These are phyloP conservation scores for Tetragonisca angustula DNA, from an alignment of 2,888 invertebrate genomes.

Conservation along the genomic window DNA sequence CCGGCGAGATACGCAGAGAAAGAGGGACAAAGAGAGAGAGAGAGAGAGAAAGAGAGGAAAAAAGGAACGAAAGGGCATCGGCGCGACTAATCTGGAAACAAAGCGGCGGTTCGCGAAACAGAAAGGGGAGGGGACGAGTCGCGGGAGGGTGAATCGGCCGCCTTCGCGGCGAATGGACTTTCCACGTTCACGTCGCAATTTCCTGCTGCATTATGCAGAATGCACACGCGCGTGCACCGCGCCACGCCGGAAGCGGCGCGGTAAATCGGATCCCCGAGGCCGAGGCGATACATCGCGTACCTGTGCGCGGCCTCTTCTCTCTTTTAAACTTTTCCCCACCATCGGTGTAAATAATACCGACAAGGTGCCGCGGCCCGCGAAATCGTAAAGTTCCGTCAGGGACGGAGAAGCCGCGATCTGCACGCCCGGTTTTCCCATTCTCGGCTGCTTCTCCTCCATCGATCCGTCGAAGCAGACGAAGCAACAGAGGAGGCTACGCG, in stretches of 20 bases:
- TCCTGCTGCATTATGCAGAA: slow-evolving; percentile 74
- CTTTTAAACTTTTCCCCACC: slow-evolving; percentile 64
- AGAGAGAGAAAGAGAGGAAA: too few species aligned
- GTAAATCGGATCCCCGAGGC: slow-evolving; percentile 75
- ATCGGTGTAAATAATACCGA: slow-evolving; percentile 76
- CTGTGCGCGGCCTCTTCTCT: background rate
- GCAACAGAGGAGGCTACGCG: slow-evolving; percentile 25
- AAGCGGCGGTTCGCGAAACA: background rate
- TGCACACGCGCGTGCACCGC: slow-evolving; percentile 56
- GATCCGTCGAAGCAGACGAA: slow-evolving; percentile 31
- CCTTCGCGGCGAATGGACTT: slow-evolving; percentile 66
- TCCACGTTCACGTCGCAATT: slow-evolving; percentile 73
- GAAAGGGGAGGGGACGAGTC: background rate
- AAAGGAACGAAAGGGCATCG: background rate
- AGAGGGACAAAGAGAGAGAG: too few species aligned
- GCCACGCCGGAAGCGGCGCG: slow-evolving; percentile 64
- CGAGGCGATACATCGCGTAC: slow-evolving; percentile 64
- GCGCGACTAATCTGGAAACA: background rate
- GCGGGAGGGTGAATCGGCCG: slow-evolving; percentile 26
- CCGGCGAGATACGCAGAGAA: too few species aligned
- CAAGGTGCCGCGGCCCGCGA: slow-evolving; percentile 68
- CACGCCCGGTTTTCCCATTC: background rate
- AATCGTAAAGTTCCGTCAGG: slow-evolving; percentile 67
- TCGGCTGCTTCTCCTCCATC: slow-evolving; percentile 51
- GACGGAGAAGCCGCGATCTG: slow-evolving; percentile 37